These are phyloP conservation scores for Pseudorhiza aurosa DNA, from an alignment of 30 jellyfish, hydroid and myxozoan genomes.

Conservation along the genomic window DNA sequence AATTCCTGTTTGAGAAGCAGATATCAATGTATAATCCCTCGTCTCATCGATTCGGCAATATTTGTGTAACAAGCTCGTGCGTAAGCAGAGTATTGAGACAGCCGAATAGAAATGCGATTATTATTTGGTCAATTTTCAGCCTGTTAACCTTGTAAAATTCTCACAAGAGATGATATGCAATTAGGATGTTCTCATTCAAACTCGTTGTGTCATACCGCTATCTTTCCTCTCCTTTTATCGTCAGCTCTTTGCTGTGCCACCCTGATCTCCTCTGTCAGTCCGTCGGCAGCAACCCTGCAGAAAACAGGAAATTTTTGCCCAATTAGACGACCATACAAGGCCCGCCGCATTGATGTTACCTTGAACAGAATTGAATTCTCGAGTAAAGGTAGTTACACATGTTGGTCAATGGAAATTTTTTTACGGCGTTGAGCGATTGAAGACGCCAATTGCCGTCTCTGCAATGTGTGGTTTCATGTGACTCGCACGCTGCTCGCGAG, in stretches of 20 bases:
- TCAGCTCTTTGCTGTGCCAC: too few species aligned
- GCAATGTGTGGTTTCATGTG: too few species aligned
- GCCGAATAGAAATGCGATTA: neutral
- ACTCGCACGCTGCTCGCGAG: too few species aligned
- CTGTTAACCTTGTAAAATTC: neutral
- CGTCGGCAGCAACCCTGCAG: neutral
- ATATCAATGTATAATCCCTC: neutral
- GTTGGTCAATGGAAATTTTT: too few species aligned
- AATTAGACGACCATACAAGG: too few species aligned
- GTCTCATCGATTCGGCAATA: neutral
- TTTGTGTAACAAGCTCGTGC: neutral
- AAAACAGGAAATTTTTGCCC: slow-evolving; percentile 8
- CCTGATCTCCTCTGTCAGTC: neutral
- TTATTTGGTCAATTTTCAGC: neutral
- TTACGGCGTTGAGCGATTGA: too few species aligned
- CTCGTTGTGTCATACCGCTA: neutral
- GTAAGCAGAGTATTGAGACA: neutral
- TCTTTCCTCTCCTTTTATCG: neutral
- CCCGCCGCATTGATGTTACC: too few species aligned
- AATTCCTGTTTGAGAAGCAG: neutral
- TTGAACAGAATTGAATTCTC: too few species aligned
- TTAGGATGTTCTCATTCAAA: neutral
- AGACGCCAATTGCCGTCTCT: too few species aligned
- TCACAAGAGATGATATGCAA: neutral
- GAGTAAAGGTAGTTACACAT: too few species aligned